Base-by-base conservation (phyloP, 2,113 vertebrate species). In the Myotis davidii region DNA sequence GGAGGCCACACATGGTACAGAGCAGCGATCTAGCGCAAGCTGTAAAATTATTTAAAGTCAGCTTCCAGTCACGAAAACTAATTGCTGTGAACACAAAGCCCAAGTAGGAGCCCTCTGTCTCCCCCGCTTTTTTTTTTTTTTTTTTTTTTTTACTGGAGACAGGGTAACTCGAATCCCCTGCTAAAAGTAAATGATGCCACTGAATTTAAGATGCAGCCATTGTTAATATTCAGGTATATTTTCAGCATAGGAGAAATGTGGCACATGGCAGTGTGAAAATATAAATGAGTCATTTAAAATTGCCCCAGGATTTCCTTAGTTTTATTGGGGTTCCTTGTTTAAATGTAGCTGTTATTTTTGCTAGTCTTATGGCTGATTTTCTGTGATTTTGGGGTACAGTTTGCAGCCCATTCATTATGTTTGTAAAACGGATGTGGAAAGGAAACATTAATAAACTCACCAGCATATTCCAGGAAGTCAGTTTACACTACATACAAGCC, bases 31-130 rank as follows among this genome's bases (percentile, higher is more conserved):
- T 91, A 93, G 85, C 45, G 34, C 52, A 81, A 90, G 92, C 12
- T 54, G 94, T 96, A 82, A 97, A 97, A 97, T 98, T 64, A 96
- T 97, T 97, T 90, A 73, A 97, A 97, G 89, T 91, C 82, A 81
- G 97, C 94, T 97, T 88, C 96, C 77, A 90, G 95, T 54, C 0
- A 27, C 87, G 94, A 69, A 82, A 95, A 96, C 87, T 98, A 97
- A 97, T 97, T 96, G 94, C 90, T 89, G 39, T n/a, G 89, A 96
- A 93, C 67, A 82, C 95, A 97, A 98, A 88, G 86, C 67, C 85
- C 69, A 6, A 4, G 54, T 89, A 81, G 94, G 74, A 74, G 77
- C 37, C 67, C 59, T 32, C 34, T 50, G 59, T 52, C 20, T 74
- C 16, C 3, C 11, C 5, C 70, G 48, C 50, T 69, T 72, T 18